Conservation (phyloP, 2,888 invertebrate genomes). For the Aromia moschata region DNA sequence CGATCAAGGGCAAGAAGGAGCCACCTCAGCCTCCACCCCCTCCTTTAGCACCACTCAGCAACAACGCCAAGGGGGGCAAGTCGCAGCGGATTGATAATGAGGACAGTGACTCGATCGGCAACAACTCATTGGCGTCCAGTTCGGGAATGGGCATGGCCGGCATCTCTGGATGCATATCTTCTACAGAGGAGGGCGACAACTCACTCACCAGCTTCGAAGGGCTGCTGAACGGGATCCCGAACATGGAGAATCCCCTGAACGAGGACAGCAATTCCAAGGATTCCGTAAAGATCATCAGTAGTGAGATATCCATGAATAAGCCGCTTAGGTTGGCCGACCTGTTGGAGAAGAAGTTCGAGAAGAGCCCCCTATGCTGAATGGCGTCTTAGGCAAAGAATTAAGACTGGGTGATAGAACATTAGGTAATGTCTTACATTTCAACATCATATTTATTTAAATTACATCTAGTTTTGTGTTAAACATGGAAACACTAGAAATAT, state of each 20-base stretch:
- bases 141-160: constrained; percentile 64
- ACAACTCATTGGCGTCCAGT: constrained; percentile 69
- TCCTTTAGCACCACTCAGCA: constrained; percentile 62
- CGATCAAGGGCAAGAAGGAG: constrained; percentile 59
- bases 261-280: constrained; percentile 68
- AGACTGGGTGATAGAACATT: constrained; percentile 67
- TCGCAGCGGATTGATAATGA: constrained; percentile 58
- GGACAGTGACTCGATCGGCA: constrained; percentile 64
- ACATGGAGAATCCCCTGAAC: constrained; percentile 64
- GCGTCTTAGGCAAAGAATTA: constrained; percentile 65
- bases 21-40: constrained; percentile 65
- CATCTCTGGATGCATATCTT: constrained; percentile 64
- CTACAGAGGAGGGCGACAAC: constrained; percentile 67
- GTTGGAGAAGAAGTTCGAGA: constrained; percentile 79
- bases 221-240: constrained; percentile 69
- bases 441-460: no score
- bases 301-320: constrained; percentile 67
- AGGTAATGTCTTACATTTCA: no score
- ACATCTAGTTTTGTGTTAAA: no score
- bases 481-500: no score
- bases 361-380: constrained; percentile 70
- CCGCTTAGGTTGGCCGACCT: constrained; percentile 81
- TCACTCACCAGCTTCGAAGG: constrained; percentile 72
- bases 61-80: constrained; percentile 44
- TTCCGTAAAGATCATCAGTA: constrained; percentile 52